These are phyloP conservation scores for Pollenia amentaria DNA, from an alignment of 2,888 invertebrate genomes.

Conservation along the genomic window DNA sequence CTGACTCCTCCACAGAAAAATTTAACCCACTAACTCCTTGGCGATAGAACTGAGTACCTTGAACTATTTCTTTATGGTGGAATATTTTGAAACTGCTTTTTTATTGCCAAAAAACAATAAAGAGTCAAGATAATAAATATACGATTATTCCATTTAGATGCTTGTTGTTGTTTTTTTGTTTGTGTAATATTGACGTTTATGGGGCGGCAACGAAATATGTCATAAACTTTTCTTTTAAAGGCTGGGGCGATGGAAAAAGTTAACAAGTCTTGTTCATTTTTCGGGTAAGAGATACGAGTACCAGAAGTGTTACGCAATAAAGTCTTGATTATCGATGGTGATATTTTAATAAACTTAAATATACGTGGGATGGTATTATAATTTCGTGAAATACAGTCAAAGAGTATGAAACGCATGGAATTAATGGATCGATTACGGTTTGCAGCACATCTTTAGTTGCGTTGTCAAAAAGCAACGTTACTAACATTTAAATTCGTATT, in stretches of 20 bases:
- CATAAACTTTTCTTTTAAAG: conserved; percentile 30
- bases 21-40: not conserved
- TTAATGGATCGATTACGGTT: too few species aligned
- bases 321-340: not conserved
- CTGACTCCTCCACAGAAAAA: not conserved
- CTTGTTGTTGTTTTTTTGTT: conserved; percentile 27
- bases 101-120: conserved; percentile 56
- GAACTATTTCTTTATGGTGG: conserved; percentile 48
- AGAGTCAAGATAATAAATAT: conserved; percentile 60
- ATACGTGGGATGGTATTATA: not conserved
- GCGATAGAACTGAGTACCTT: conserved; percentile 8
- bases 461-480: too few species aligned
- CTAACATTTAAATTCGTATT: too few species aligned
- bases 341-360: not conserved
- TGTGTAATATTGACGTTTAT: conserved; percentile 33
- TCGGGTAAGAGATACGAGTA: conserved; percentile 5
- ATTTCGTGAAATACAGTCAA: not conserved
- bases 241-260: not conserved
- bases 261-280: not conserved
- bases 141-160: conserved; percentile 37
- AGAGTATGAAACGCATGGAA: not conserved
- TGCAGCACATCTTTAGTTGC: too few species aligned
- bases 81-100: conserved; percentile 35
- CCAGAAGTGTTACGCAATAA: conserved; percentile 24
- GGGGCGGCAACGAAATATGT: conserved; percentile 27